Conservation (phyloP, 2,888 invertebrate species). For the Thumatha senex region DNA sequence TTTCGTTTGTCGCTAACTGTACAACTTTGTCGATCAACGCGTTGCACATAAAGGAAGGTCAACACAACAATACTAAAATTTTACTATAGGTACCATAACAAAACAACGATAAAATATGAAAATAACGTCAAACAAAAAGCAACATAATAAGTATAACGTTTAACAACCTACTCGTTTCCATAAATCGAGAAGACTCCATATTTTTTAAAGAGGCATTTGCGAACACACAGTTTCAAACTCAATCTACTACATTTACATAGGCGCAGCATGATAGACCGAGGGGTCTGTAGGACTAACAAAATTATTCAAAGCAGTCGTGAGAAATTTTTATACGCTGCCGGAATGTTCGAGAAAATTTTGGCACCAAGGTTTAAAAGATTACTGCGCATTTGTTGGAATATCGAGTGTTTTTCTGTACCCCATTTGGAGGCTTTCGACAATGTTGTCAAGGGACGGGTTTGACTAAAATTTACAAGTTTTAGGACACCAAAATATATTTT, state of each 20-base stretch:
- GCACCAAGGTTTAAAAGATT: conserved; percentile 53
- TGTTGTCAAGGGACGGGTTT: conserved; percentile 32
- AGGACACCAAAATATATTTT: neutral
- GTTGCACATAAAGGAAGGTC: too few relatives aligned
- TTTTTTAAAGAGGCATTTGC: conserved; percentile 21
- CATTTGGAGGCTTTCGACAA: conserved; percentile 29
- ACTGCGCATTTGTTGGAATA: conserved; percentile 51
- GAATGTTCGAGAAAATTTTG: conserved; percentile 42
- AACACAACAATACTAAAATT: too few relatives aligned
- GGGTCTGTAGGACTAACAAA: conserved; percentile 68
- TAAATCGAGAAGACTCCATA: conserved; percentile 19
- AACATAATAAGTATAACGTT: conserved; percentile 2
- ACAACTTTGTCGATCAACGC: too few relatives aligned
- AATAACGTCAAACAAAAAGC: neutral
- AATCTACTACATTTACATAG: conserved; percentile 74
- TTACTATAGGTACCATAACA: too few relatives aligned
- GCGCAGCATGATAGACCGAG: conserved; percentile 62
- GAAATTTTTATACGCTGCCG: conserved; percentile 55
- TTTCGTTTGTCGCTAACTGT: too few relatives aligned
- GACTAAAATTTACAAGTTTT: neutral
- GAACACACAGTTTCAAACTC: conserved; percentile 48
- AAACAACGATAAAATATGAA: neutral
- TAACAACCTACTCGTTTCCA: conserved; percentile 15
- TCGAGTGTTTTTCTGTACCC: conserved; percentile 43
- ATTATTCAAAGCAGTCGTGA: conserved; percentile 75